Base-by-base conservation (phyloP, 2,113 vertebrate species). In the Coptodon bakossiorum region DNA sequence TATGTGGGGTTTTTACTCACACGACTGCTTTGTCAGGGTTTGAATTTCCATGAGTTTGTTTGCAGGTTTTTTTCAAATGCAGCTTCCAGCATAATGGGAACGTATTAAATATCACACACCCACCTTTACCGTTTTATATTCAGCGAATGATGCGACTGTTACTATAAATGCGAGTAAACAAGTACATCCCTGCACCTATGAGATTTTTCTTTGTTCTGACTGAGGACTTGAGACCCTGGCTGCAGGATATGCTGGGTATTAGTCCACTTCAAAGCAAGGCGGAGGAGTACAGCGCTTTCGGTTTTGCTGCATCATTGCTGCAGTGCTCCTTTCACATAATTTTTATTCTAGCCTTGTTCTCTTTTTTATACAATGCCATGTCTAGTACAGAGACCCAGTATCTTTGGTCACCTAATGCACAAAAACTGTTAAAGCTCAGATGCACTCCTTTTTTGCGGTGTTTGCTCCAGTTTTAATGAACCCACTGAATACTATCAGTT, bases 261-360 rank as follows among this genome's bases (percentile, higher is more conserved):
- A 76, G 86, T 68, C 45, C 27, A 52, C 89, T 89, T 90, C 82
- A 83, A 48, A 86, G 85, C 63, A 45, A 86, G 73, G 80, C 53
- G 81, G 57, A 84, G 85, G 53, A 82, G 59, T 31, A 11, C 83
- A 83, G 85, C 52, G 1, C 24, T 52, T 80, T 89, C 68, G 45
- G 52, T 90, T 92, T 84, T 89, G 90, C 93, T 88, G 91, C 86
- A 86, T 94, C 85, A 89, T 53, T 90, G 84, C 90, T 92, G 93
- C 94, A 93, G 91, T 91, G 38, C 43, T 81, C 45, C 61, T 79
- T 57, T 57, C 27, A 40, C 45, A 17, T 45, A 10, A 73, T 78
- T 78, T 78, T 78, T 78, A 80, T 45, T 56, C 19, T 48, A 34
- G 24, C 52, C 19, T 17, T 54, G 66, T 53, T 36, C 56, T 71